Evolutionary conservation across 1,140 invertebrate species (phyloP).

Genomic region (Augochlora pura): DNA sequence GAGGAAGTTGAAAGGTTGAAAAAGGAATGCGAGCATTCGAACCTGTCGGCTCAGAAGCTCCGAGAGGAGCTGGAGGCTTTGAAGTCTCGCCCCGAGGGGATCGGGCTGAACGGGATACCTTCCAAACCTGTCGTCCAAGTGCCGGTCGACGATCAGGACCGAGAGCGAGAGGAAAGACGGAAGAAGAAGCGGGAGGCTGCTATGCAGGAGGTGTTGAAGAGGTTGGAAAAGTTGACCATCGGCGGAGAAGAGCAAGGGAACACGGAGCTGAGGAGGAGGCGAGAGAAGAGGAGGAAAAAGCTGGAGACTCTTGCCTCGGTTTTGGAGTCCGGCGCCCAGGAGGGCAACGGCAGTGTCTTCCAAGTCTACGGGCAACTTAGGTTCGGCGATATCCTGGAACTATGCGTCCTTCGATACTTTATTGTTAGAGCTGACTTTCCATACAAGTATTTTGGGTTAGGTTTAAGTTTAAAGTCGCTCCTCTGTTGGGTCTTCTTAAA

Average conservation of each 20-base stretch:
- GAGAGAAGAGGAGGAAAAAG: constrained; percentile 74
- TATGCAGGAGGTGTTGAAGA: constrained; percentile 73
- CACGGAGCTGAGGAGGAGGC: constrained; percentile 67
- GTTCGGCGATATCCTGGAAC: constrained; percentile 12
- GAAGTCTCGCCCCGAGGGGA: constrained; percentile 66
- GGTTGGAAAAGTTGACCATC: constrained; percentile 75
- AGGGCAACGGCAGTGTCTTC: constrained; percentile 75
- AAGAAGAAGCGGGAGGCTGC: constrained; percentile 74
- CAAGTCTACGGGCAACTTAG: constrained; percentile 78
- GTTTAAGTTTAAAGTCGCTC: too few species aligned
- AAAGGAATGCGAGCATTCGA: constrained; percentile 72
- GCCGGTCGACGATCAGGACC: constrained; percentile 52
- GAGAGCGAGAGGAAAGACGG: constrained; percentile 68
- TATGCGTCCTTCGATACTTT: too few species aligned
- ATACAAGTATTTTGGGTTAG: too few species aligned
- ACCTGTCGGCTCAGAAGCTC: constrained; percentile 70
- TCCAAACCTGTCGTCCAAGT: not conserved
- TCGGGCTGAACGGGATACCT: not conserved
- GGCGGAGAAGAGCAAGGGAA: constrained; percentile 75
- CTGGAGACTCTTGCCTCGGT: constrained; percentile 74
- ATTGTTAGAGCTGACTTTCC: too few species aligned
- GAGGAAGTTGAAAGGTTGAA: constrained; percentile 70
- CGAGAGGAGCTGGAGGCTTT: constrained; percentile 72
- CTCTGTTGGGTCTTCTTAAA: too few species aligned
- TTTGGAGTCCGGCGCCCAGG: constrained; percentile 71